Evolutionary conservation across 1,140 invertebrate species (phyloP).

Genomic region (Bombus huntii): DNA sequence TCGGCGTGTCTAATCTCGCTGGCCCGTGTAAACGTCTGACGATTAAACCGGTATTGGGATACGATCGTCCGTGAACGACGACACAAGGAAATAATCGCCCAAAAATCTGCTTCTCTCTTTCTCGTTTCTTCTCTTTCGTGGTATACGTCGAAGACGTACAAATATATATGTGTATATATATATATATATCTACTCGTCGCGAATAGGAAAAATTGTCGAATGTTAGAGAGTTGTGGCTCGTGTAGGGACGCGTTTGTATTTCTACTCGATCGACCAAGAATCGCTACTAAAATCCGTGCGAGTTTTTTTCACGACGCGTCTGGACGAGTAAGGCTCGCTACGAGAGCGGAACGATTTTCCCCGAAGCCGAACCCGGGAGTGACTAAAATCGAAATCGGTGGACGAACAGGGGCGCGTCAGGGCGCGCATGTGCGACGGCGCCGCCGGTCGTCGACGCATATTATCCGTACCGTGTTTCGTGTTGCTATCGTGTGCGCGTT

Average conservation of each 20-base stretch:
- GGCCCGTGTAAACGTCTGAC: slow-evolving; percentile 27
- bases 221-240: background rate
- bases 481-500: slow-evolving; percentile 66
- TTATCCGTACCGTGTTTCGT: slow-evolving; percentile 64
- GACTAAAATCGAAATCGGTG: slow-evolving; percentile 83
- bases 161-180: background rate
- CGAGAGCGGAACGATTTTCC: slow-evolving; percentile 77
- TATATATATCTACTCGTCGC: background rate
- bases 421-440: slow-evolving; percentile 79
- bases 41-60: slow-evolving; percentile 35
- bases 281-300: slow-evolving; percentile 18
- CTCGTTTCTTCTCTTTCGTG: background rate
- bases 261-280: slow-evolving; percentile 2
- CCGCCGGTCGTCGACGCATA: slow-evolving; percentile 74
- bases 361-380: slow-evolving; percentile 80
- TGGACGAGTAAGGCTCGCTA: slow-evolving; percentile 37
- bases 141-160: background rate
- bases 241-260: slow-evolving; percentile 31
- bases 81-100: background rate
- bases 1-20: slow-evolving; percentile 12
- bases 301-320: slow-evolving; percentile 35
- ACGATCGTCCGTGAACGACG: background rate
- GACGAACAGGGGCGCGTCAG: slow-evolving; percentile 73
- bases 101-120: background rate
- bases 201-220: slow-evolving; percentile 25